phyloP scores from a whole-genome alignment of 1,140 invertebrate genomes.

The Nephila pilipes region DNA sequence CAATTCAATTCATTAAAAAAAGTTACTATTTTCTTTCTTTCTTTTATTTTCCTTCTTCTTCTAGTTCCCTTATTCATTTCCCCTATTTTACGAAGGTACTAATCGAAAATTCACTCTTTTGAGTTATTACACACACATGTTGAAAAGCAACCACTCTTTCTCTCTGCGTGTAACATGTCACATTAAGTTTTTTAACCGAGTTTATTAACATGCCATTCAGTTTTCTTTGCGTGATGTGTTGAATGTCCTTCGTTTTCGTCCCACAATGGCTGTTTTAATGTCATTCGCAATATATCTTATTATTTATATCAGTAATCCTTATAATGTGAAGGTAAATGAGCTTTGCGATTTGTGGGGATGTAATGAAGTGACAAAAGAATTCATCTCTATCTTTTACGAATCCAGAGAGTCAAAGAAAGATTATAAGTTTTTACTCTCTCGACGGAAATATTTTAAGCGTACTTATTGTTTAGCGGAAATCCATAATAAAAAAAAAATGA shows the following conservation, averaged over 20 bases:
- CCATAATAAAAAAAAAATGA: no score
- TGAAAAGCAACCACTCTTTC: neutral
- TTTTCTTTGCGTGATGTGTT: neutral
- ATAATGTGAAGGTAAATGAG: constrained; percentile 9
- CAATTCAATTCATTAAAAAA: no score
- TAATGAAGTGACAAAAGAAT: neutral
- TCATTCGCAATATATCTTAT: constrained; percentile 9
- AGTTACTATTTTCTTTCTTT: no score
- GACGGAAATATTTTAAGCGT: no score
- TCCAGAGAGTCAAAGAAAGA: no score
- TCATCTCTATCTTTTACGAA: neutral
- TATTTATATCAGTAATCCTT: constrained; percentile 12
- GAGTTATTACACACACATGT: neutral
- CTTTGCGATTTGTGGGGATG: neutral
- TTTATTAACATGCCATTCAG: neutral
- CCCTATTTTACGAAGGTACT: neutral
- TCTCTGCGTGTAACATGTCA: neutral
- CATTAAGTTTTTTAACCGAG: neutral
- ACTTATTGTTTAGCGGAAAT: no score
- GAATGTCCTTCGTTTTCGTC: neutral
- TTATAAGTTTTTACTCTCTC: no score
- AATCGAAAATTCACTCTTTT: neutral
- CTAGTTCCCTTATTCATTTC: no score
- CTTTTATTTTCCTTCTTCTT: no score
- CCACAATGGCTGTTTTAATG: constrained; percentile 5